phyloP scores from a whole-genome alignment of 2,797 vertebrate species.

The Paguma larvata region DNA sequence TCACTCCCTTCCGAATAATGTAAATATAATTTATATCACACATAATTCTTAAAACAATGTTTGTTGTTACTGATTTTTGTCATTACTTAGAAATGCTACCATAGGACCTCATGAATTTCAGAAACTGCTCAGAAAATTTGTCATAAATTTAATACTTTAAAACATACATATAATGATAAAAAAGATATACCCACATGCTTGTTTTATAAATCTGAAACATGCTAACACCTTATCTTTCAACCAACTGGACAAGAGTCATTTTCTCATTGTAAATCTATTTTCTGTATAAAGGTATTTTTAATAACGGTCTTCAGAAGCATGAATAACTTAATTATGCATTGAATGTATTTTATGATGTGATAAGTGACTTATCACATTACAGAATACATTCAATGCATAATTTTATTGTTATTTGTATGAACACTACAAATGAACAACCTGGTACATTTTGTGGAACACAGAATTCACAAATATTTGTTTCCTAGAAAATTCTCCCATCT shows the following conservation, averaged over 20 bases:
- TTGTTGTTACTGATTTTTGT: background rate
- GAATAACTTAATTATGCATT: background rate
- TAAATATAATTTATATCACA: background rate
- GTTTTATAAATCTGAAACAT: background rate
- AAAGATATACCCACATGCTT: background rate
- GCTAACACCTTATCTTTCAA: background rate
- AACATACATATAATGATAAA: background rate
- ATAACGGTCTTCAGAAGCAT: background rate
- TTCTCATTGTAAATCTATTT: background rate
- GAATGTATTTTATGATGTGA: background rate
- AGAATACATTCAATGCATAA: too few relatives aligned
- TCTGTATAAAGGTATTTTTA: background rate
- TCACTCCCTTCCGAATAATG: background rate
- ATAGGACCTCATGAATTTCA: background rate
- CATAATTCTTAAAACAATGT: background rate
- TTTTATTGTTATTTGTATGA: background rate
- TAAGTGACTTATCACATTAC: background rate
- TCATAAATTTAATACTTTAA: conserved; percentile 50
- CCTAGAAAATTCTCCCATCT: background rate
- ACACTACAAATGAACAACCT: background rate
- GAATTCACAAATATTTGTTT: background rate
- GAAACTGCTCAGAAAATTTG: background rate
- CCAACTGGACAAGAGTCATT: background rate
- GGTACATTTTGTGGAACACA: background rate
- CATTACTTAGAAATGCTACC: background rate